A percentile compares a stretch with the other conserved stretches of the same genome.
These are phyloP conservation scores for Castor canadensis DNA, from an alignment of 2,113 vertebrate genomes.

Conservation along the genomic window DNA sequence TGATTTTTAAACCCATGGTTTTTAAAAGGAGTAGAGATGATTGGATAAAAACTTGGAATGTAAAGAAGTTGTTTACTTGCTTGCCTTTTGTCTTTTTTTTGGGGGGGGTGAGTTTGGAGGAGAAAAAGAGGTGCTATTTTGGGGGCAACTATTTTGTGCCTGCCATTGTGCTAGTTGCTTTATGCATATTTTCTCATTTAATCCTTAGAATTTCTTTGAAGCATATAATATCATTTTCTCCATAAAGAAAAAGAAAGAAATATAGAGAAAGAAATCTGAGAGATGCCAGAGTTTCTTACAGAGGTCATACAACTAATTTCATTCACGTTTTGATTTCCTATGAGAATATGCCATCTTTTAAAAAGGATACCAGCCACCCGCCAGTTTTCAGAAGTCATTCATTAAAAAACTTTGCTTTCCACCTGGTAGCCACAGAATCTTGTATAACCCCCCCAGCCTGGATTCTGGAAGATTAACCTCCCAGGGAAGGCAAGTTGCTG, in stretches of 20 bases:
- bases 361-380: neutral
- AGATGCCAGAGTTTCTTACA: neutral
- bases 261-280: neutral
- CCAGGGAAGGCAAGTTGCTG: neutral
- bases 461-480: neutral
- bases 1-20: slow-evolving; percentile 4
- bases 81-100: neutral
- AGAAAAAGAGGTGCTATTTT: neutral
- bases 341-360: neutral
- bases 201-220: neutral
- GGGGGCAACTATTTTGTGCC: neutral
- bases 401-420: neutral
- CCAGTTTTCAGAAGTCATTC: neutral
- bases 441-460: neutral
- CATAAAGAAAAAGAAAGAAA: slow-evolving; percentile 1
- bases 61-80: neutral
- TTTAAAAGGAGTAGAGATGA: slow-evolving; percentile 1
- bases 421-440: neutral
- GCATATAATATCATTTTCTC: neutral
- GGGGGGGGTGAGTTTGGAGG: neutral
- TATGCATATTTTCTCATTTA: neutral
- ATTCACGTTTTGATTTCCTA: slow-evolving; percentile 39
- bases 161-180: neutral
- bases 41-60: neutral
- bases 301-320: slow-evolving; percentile 21